phyloP scores from a whole-genome alignment of 2,888 invertebrate species.

The Apomyelois bistriatella region DNA sequence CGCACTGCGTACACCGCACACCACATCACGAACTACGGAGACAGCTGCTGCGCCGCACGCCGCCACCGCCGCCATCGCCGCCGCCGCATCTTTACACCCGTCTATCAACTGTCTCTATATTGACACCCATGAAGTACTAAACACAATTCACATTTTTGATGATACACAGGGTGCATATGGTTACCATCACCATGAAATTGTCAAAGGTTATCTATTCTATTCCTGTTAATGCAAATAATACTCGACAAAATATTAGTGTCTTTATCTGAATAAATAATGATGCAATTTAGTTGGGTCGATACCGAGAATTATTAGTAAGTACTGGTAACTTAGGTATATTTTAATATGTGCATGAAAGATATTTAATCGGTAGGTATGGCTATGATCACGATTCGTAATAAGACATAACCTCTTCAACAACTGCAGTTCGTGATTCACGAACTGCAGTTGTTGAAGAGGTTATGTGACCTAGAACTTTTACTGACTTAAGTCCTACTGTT shows the following conservation, averaged over 20 bases:
- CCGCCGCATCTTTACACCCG: too few relatives aligned
- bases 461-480: too few relatives aligned
- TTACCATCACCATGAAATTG: background rate
- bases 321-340: too few relatives aligned
- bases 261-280: constrained; percentile 1
- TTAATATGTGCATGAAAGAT: too few relatives aligned
- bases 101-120: constrained; percentile 13
- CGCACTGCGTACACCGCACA: constrained; percentile 50
- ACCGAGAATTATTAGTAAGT: background rate
- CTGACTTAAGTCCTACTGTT: too few relatives aligned
- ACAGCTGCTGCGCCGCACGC: constrained; percentile 23
- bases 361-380: too few relatives aligned
- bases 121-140: constrained; percentile 1
- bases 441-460: too few relatives aligned
- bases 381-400: too few relatives aligned
- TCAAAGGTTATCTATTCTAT: too few relatives aligned
- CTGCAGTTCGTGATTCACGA: too few relatives aligned
- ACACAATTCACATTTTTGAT: background rate
- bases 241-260: background rate
- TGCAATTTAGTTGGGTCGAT: background rate
- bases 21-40: too few relatives aligned
- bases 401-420: too few relatives aligned
- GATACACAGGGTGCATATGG: background rate
- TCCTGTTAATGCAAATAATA: background rate
- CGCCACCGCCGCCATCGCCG: constrained; percentile 23